Evolutionary conservation across 1,140 invertebrate genomes (phyloP).

Genomic region (Drosophila punjabiensis): DNA sequence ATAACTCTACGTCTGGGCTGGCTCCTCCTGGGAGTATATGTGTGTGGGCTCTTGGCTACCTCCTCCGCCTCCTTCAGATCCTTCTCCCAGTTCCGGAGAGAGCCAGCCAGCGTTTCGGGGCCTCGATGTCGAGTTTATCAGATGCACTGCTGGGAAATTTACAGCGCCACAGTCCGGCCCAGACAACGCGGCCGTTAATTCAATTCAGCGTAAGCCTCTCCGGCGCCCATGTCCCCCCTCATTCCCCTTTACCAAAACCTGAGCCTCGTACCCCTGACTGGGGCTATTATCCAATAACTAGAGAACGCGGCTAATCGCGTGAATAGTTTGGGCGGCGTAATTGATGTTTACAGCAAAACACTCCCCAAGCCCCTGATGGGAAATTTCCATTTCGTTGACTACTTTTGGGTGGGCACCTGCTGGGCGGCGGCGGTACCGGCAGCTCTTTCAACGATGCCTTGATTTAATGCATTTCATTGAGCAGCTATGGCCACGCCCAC

Average conservation of each 20-base stretch:
- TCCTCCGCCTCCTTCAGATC: not conserved
- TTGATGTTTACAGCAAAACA: constrained; percentile 73
- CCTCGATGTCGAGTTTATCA: constrained; percentile 66
- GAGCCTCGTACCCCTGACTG: constrained; percentile 7
- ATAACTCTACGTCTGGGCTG: constrained; percentile 65
- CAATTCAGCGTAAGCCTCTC: constrained; percentile 73
- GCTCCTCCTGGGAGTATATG: constrained; percentile 29
- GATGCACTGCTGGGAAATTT: constrained; percentile 76
- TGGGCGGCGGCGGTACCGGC: constrained; percentile 29
- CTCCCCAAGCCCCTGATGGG: constrained; percentile 7
- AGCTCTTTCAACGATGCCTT: constrained; percentile 75
- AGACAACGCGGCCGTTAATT: constrained; percentile 73
- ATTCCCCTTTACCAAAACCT: not conserved
- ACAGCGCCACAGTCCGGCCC: constrained; percentile 62
- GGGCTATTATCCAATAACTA: constrained; percentile 76
- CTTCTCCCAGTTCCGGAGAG: constrained; percentile 4
- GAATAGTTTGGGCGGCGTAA: constrained; percentile 80
- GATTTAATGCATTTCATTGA: constrained; percentile 84
- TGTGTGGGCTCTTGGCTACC: constrained; percentile 13
- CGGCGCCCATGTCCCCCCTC: not conserved
- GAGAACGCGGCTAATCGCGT: constrained; percentile 78
- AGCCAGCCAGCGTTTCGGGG: constrained; percentile 15
- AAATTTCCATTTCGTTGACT: constrained; percentile 75
- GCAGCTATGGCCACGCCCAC: constrained; percentile 61
- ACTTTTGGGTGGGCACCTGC: constrained; percentile 62